These are phyloP conservation scores for Cotesia chilonis DNA, from an alignment of 1,140 invertebrate genomes.

Conservation along the genomic window DNA sequence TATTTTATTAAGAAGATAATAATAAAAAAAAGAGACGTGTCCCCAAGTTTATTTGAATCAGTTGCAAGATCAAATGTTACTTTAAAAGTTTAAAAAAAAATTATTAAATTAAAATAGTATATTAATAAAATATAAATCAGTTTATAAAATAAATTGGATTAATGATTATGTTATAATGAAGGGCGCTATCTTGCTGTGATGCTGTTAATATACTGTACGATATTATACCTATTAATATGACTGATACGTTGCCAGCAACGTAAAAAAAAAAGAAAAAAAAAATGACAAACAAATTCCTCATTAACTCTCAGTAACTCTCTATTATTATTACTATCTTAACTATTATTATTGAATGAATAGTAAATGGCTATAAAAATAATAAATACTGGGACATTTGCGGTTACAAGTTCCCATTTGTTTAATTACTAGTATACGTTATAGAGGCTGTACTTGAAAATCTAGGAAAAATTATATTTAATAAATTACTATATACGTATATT, in stretches of 20 bases:
- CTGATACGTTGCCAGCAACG: slow-evolving; percentile 25
- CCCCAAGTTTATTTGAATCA: slow-evolving; percentile 12
- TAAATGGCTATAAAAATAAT: slow-evolving; percentile 30
- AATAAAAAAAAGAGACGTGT: slow-evolving; percentile 24
- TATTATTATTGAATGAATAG: slow-evolving; percentile 19
- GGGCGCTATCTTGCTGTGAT: slow-evolving; percentile 66
- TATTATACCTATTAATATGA: slow-evolving; percentile 44
- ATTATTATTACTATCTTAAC: slow-evolving; percentile 8
- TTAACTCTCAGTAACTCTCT: slow-evolving; percentile 5
- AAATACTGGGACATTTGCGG: neutral
- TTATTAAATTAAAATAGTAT: slow-evolving; percentile 40
- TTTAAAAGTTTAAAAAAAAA: slow-evolving; percentile 28
- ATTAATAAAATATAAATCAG: slow-evolving; percentile 47
- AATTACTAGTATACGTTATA: no score
- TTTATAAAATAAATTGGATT: slow-evolving; percentile 14
- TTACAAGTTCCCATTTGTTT: neutral
- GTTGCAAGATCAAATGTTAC: slow-evolving; percentile 21
- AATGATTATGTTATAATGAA: slow-evolving; percentile 59
- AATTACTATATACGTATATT: no score
- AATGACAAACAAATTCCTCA: slow-evolving; percentile 27
- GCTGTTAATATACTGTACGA: slow-evolving; percentile 62
- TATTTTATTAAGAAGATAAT: slow-evolving; percentile 2
- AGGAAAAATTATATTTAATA: no score
- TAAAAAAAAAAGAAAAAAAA: slow-evolving; percentile 18
- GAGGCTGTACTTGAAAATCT: no score